Percentiles rank a stretch among this genome's conserved stretches.
Conservation (phyloP, 1,140 invertebrate genomes). For the Drosophila simulans region DNA sequence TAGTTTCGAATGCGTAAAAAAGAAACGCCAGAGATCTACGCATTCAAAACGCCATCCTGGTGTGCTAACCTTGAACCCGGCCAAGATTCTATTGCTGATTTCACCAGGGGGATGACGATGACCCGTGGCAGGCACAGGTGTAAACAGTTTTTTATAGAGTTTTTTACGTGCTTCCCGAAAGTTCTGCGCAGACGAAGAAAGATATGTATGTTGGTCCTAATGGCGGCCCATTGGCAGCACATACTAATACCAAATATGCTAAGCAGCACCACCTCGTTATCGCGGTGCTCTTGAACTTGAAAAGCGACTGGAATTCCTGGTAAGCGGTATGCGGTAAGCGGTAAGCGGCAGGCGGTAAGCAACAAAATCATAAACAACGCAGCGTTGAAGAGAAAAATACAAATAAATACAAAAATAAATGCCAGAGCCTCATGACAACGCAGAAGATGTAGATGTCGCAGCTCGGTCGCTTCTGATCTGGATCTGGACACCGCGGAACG, state of each 20-base stretch:
- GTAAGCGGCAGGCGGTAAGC: neutral
- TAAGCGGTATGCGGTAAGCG: slow-evolving; percentile 4
- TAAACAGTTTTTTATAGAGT: slow-evolving; percentile 39
- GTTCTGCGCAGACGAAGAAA: slow-evolving; percentile 53
- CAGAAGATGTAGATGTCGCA: neutral
- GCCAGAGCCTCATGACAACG: slow-evolving; percentile 47
- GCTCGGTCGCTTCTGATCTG: slow-evolving; percentile 19
- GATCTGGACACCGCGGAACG: slow-evolving; percentile 13
- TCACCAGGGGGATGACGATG: too few relatives aligned
- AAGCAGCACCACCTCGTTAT: slow-evolving; percentile 21
- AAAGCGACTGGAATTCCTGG: slow-evolving; percentile 64
- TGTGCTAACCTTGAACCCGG: neutral
- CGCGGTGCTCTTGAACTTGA: slow-evolving; percentile 72
- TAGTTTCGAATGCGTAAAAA: slow-evolving; percentile 2
- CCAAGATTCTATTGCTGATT: too few relatives aligned
- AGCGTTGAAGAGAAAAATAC: slow-evolving; percentile 27
- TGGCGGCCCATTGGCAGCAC: neutral
- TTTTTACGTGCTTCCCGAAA: slow-evolving; percentile 39
- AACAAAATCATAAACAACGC: slow-evolving; percentile 56
- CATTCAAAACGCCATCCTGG: neutral
- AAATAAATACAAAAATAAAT: slow-evolving; percentile 38
- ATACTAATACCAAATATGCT: slow-evolving; percentile 27
- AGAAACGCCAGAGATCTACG: neutral
- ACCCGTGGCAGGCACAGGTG: slow-evolving; percentile 9
- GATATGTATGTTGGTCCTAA: slow-evolving; percentile 11